Evolutionary conservation across 2,113 vertebrate species (phyloP).

Genomic region (Rynchops niger): DNA sequence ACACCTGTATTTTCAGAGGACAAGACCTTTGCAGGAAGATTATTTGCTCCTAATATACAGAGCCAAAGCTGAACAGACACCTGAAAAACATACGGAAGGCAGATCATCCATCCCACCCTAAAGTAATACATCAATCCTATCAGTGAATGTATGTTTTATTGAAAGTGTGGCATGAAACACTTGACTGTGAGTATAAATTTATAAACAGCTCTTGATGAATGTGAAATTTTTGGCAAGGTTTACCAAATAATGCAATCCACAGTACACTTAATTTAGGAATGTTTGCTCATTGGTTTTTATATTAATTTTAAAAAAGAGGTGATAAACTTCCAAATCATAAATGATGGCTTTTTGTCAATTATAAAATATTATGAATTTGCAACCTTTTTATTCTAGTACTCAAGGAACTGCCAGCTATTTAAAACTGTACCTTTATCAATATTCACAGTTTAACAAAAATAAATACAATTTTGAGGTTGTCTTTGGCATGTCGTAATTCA

Average conservation of each 20-base stretch:
- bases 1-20: neutral
- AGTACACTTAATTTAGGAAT: conserved; percentile 34
- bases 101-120: neutral
- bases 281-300: neutral
- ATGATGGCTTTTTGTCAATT: conserved; percentile 52
- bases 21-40: neutral
- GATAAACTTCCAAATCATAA: conserved; percentile 34
- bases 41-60: neutral
- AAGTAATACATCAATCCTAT: conserved; percentile 3
- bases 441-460: conserved; percentile 69
- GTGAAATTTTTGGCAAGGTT: conserved; percentile 10
- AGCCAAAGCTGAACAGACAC: neutral
- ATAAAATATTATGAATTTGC: conserved; percentile 55
- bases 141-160: neutral
- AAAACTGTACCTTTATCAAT: conserved; percentile 56
- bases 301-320: neutral
- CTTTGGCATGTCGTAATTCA: conserved; percentile 71
- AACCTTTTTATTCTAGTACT: conserved; percentile 66
- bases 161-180: neutral
- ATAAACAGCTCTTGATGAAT: neutral
- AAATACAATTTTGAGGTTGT: conserved; percentile 63
- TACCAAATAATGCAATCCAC: conserved; percentile 2
- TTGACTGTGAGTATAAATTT: neutral
- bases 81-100: neutral
- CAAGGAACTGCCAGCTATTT: conserved; percentile 63